A percentile compares a stretch with the other conserved stretches of the same genome.
These are phyloP conservation scores for Protobothrops flavoviridis DNA, from an alignment of 2,113 vertebrate genomes.

Conservation along the genomic window DNA sequence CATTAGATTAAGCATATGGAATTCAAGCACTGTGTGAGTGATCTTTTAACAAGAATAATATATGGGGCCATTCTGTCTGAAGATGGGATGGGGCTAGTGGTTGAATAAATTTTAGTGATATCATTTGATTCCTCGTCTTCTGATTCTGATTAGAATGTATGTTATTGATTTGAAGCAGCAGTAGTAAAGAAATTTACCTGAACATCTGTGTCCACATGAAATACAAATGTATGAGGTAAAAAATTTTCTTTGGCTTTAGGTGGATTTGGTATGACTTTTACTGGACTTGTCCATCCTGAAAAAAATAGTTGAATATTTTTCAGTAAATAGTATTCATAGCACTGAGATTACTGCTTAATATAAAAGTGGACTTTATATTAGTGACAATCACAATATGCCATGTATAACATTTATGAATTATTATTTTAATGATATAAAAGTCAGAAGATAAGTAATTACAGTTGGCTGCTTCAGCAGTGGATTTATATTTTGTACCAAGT, in stretches of 20 bases:
- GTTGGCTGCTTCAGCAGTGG: neutral
- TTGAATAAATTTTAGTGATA: neutral
- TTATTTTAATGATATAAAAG: neutral
- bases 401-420: neutral
- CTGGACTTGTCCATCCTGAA: constrained; percentile 66
- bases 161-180: constrained; percentile 1
- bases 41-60: neutral
- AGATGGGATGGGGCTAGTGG: neutral
- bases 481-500: neutral
- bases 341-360: neutral
- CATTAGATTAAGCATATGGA: neutral
- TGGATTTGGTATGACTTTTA: constrained; percentile 36
- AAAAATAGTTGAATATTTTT: constrained; percentile 9
- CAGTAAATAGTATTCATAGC: constrained; percentile 12
- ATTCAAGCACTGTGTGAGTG: neutral
- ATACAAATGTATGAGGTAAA: neutral
- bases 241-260: constrained; percentile 10
- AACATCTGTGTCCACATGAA: constrained; percentile 40
- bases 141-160: neutral
- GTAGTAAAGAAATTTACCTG: constrained; percentile 53
- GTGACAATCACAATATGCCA: neutral
- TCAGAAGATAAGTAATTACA: neutral
- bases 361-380: neutral
- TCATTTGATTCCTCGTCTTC: neutral
- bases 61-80: neutral